Conservation (phyloP, 2,888 invertebrate genomes). For the Quadroppia sp. region DNA sequence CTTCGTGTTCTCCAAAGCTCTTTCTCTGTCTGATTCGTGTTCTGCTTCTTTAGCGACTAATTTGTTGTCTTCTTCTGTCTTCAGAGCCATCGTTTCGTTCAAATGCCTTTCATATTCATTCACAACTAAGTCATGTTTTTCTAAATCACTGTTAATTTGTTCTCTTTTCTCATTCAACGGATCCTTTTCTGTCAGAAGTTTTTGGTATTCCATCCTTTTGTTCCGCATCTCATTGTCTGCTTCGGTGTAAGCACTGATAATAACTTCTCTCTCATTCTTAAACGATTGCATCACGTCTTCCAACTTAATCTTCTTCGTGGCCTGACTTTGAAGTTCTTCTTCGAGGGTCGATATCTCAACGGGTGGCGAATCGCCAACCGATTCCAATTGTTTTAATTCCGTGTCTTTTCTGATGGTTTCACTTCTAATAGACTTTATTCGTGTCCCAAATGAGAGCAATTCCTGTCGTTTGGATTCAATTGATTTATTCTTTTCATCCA, state of each 20-base stretch:
- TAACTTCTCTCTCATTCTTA: background rate
- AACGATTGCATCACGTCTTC: slow-evolving; percentile 1
- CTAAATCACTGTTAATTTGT: slow-evolving; percentile 1
- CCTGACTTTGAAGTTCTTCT: slow-evolving; percentile 29
- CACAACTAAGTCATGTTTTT: background rate
- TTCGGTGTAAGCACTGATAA: background rate
- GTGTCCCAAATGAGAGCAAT: background rate
- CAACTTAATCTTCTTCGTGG: background rate
- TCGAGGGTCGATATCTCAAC: slow-evolving; percentile 39
- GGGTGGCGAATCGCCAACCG: slow-evolving; percentile 6
- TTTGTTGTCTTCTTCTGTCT: background rate
- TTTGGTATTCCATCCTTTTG: slow-evolving; percentile 13
- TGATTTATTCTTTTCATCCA: background rate
- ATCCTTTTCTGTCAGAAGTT: background rate
- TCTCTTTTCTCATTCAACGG: slow-evolving; percentile 27
- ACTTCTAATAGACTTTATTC: background rate
- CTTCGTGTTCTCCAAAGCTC: background rate
- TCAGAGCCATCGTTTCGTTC: slow-evolving; percentile 12
- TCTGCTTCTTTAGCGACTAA: background rate
- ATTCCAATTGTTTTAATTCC: slow-evolving; percentile 30
- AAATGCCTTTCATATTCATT: slow-evolving; percentile 3
- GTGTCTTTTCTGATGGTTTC: slow-evolving; percentile 10
- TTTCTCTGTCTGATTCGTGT: too few relatives aligned
- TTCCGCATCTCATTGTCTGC: background rate
- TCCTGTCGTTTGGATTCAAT: slow-evolving; percentile 15